A percentile compares a stretch with the other conserved stretches of the same genome.
These are phyloP conservation scores for Dreissena rostriformis DNA, from an alignment of 1,140 invertebrate species.

Conservation along the genomic window DNA sequence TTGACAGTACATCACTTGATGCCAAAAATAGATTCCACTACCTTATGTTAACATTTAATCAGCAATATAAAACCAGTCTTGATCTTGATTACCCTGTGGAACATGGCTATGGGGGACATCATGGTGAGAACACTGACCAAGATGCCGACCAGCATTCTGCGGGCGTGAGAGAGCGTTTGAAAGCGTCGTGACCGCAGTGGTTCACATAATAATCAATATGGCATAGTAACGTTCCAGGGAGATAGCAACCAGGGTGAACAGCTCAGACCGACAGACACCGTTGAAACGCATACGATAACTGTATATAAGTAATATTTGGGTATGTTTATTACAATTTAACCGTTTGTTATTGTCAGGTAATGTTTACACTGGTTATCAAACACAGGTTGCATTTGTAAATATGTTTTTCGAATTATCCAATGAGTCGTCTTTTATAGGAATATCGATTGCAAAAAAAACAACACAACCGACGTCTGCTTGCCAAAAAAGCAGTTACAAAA, in stretches of 20 bases:
- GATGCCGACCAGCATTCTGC: conserved; percentile 84
- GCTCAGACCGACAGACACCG: conserved; percentile 91
- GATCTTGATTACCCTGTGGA: conserved; percentile 86
- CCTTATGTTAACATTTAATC: too few relatives aligned
- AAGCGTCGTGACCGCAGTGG: conserved; percentile 87
- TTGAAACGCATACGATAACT: conserved; percentile 82
- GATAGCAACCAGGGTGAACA: conserved; percentile 94
- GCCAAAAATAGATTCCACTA: too few relatives aligned
- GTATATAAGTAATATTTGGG: not conserved
- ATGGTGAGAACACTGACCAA: conserved; percentile 62
- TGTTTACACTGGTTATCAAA: too few relatives aligned
- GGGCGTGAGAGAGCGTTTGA: conserved; percentile 94
- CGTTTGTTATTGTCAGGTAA: not conserved
- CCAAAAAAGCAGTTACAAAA: too few relatives aligned
- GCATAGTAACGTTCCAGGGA: conserved; percentile 95
- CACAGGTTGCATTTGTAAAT: too few relatives aligned
- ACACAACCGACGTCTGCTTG: too few relatives aligned
- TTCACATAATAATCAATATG: conserved; percentile 93
- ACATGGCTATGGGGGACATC: conserved; percentile 86
- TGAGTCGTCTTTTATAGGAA: too few relatives aligned
- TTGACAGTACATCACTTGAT: too few relatives aligned
- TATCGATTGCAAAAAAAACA: too few relatives aligned
- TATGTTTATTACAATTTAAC: not conserved
- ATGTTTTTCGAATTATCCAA: too few relatives aligned
- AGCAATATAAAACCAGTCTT: conserved; percentile 65